A percentile compares a stretch with the other conserved stretches of the same genome.
These are phyloP conservation scores for Benitochromis conjunctus DNA, from an alignment of 2,113 vertebrate genomes.

Conservation along the genomic window DNA sequence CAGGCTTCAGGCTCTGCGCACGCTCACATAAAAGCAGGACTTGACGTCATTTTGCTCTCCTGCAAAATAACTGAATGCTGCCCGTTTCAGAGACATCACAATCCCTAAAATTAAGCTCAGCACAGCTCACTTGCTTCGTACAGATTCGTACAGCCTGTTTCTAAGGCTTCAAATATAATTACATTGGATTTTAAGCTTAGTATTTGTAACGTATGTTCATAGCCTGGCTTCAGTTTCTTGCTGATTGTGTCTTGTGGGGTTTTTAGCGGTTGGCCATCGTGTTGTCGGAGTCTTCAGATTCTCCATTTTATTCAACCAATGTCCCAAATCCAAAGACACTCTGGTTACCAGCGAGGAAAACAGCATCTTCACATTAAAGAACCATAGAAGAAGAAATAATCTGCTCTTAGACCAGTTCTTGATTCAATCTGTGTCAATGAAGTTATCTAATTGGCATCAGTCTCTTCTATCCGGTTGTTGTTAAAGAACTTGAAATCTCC, in stretches of 20 bases:
- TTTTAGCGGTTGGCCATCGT: not conserved
- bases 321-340: not conserved
- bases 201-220: not conserved
- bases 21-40: not conserved
- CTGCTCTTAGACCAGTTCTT: not conserved
- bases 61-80: not conserved
- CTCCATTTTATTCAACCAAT: not conserved
- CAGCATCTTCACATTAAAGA: not conserved
- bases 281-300: not conserved
- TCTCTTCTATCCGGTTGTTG: accelerated
- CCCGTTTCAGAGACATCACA: not conserved
- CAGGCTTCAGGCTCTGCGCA: not conserved
- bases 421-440: not conserved
- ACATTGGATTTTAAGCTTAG: too few species aligned
- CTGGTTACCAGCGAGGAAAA: not conserved
- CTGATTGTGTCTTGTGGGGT: accelerated
- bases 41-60: not conserved
- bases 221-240: not conserved
- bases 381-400: not conserved
- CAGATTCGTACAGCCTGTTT: too few species aligned
- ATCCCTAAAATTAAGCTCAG: not conserved
- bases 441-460: not conserved
- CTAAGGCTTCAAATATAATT: too few species aligned
- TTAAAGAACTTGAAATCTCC: not conserved
- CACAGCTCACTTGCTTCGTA: not conserved